Evolutionary conservation across 1,140 invertebrate genomes (phyloP).

Genomic region (Bombus balteatus): DNA sequence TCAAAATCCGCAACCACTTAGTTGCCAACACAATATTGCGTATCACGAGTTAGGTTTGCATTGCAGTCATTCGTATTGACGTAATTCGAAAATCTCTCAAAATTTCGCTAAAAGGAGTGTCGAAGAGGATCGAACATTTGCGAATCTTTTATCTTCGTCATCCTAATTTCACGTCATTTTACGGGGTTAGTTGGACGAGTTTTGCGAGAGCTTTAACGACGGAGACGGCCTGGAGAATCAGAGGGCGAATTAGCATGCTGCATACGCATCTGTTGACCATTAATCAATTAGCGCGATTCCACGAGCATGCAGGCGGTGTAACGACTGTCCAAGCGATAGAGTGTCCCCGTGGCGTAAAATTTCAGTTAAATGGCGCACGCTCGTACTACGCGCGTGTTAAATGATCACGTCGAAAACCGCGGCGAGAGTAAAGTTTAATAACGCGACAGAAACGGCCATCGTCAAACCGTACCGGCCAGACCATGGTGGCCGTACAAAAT

Average conservation of each 20-base stretch:
- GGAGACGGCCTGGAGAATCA: not conserved
- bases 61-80: too few relatives aligned
- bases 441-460: constrained; percentile 9
- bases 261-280: constrained; percentile 38
- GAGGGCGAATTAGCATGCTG: constrained; percentile 29
- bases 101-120: too few relatives aligned
- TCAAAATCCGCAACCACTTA: too few relatives aligned
- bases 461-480: not conserved
- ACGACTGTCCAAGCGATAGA: constrained; percentile 1
- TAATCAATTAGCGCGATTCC: constrained; percentile 44
- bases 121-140: too few relatives aligned
- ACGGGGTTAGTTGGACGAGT: too few relatives aligned
- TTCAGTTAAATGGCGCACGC: not conserved
- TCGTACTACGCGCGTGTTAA: not conserved
- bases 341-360: constrained; percentile 23
- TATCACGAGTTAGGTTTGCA: too few relatives aligned
- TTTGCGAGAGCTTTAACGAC: constrained; percentile 23
- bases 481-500: not conserved
- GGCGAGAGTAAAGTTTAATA: constrained; percentile 33
- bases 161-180: too few relatives aligned
- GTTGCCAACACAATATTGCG: too few relatives aligned
- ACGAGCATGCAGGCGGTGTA: not conserved
- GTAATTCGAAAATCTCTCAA: too few relatives aligned
- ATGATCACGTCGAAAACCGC: constrained; percentile 10
- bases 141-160: too few relatives aligned